Evolutionary conservation across 2,888 invertebrate species (phyloP).

Genomic region (Acrobeloides nanus): DNA sequence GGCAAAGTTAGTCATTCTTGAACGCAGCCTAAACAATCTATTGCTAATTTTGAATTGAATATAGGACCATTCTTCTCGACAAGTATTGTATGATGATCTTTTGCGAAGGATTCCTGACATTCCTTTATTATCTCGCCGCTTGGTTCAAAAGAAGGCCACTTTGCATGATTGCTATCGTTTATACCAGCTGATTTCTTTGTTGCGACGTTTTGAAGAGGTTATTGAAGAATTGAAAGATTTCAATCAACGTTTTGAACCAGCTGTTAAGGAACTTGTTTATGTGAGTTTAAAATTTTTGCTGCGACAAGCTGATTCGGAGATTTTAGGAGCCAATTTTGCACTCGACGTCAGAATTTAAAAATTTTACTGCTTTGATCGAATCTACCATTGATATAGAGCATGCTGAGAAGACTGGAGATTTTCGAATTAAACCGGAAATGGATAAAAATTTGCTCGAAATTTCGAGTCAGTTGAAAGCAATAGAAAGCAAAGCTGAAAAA

Average conservation of each 20-base stretch:
- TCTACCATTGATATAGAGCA: constrained; percentile 33
- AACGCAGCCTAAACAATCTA: too few relatives aligned
- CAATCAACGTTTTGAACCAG: constrained; percentile 9
- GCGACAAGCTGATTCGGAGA: constrained; percentile 4
- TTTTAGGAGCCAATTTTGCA: constrained; percentile 26
- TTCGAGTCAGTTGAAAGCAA: constrained; percentile 17
- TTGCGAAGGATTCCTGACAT: constrained; percentile 40
- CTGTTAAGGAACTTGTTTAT: constrained; percentile 27
- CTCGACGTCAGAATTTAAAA: constrained; percentile 19
- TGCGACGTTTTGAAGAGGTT: constrained; percentile 15
- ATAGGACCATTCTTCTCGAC: constrained; percentile 21
- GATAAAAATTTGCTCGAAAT: constrained; percentile 24
- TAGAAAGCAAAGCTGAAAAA: constrained; percentile 21
- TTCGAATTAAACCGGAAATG: constrained; percentile 33
- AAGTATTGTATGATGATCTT: constrained; percentile 26
- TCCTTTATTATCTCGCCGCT: constrained; percentile 23
- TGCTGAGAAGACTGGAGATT: constrained; percentile 29
- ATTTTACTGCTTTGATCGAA: constrained; percentile 24
- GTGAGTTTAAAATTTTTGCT: constrained; percentile 11
- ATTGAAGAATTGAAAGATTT: constrained; percentile 18
- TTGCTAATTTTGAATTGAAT: too few relatives aligned
- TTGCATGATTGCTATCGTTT: constrained; percentile 27
- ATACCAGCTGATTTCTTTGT: constrained; percentile 15
- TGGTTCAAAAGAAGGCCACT: constrained; percentile 22
- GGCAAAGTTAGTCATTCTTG: too few relatives aligned